Conservation (phyloP, 2,888 invertebrate species). For the Osmoderma eremita region DNA sequence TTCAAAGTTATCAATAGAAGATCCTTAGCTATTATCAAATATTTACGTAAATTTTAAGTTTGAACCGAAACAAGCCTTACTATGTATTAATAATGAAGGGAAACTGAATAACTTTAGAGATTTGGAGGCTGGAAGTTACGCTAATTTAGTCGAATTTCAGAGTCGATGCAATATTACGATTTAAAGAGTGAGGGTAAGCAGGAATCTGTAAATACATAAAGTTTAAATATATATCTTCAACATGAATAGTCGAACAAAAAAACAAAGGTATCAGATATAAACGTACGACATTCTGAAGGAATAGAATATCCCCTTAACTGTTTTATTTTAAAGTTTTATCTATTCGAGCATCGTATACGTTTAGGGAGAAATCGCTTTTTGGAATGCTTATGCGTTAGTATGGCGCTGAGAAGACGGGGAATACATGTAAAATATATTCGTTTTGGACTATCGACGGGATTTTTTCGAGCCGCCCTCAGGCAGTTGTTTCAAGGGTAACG, state of each 20-base stretch:
- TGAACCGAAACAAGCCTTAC: neutral
- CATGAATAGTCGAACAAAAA: neutral
- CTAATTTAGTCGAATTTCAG: slow-evolving; percentile 12
- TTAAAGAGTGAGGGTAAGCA: too few relatives aligned
- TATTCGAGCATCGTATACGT: slow-evolving; percentile 1
- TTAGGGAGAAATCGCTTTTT: slow-evolving; percentile 9
- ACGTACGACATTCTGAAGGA: slow-evolving; percentile 15
- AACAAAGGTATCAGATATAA: slow-evolving; percentile 4
- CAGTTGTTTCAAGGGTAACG: neutral
- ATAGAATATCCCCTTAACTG: slow-evolving; percentile 27
- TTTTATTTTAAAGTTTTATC: slow-evolving; percentile 36
- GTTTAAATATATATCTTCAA: too few relatives aligned
- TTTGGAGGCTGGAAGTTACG: neutral
- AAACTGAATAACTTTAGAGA: slow-evolving; percentile 6
- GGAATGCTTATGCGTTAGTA: slow-evolving; percentile 39
- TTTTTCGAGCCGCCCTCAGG: neutral
- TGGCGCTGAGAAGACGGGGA: slow-evolving; percentile 7
- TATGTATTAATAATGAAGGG: slow-evolving; percentile 5
- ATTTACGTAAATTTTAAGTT: slow-evolving; percentile 14
- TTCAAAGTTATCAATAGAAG: too few relatives aligned
- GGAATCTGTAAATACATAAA: too few relatives aligned
- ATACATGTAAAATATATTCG: slow-evolving; percentile 41
- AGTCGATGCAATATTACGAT: neutral
- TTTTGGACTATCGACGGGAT: slow-evolving; percentile 31
- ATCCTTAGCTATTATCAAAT: slow-evolving; percentile 9